Evolutionary conservation across 2,888 invertebrate genomes (phyloP).

Genomic region (Eudemis profundana): DNA sequence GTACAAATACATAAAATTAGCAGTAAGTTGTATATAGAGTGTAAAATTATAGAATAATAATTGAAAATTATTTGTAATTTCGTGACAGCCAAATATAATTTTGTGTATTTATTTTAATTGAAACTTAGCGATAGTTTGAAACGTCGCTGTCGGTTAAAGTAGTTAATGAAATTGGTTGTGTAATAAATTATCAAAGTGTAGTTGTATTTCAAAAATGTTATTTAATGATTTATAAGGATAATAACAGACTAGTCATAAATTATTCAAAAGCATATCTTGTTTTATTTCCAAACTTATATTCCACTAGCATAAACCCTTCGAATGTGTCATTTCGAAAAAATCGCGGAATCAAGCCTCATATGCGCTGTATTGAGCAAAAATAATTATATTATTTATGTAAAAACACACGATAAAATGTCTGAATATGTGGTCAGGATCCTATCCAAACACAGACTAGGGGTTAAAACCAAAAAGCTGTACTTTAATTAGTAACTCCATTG

Average conservation of each 20-base stretch:
- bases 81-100: conserved; percentile 67
- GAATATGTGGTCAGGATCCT: too few relatives aligned
- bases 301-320: not conserved
- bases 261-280: conserved; percentile 40
- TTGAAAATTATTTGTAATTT: conserved; percentile 59
- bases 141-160: conserved; percentile 64
- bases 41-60: conserved; percentile 52
- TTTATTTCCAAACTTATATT: conserved; percentile 33
- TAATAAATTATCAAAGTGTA: conserved; percentile 80
- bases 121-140: conserved; percentile 38
- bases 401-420: too few relatives aligned
- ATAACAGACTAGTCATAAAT: conserved; percentile 51
- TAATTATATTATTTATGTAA: too few relatives aligned
- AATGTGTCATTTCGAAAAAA: not conserved
- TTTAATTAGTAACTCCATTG: too few relatives aligned
- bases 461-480: too few relatives aligned
- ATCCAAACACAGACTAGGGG: too few relatives aligned
- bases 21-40: not conserved
- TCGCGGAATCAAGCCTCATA: too few relatives aligned
- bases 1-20: conserved; percentile 55
- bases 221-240: conserved; percentile 76
- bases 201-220: conserved; percentile 75
- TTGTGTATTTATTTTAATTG: conserved; percentile 54
- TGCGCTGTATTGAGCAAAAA: too few relatives aligned
- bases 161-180: conserved; percentile 80